Base-by-base conservation (phyloP, 2,113 vertebrate genomes). In the Sturnira hondurensis region DNA sequence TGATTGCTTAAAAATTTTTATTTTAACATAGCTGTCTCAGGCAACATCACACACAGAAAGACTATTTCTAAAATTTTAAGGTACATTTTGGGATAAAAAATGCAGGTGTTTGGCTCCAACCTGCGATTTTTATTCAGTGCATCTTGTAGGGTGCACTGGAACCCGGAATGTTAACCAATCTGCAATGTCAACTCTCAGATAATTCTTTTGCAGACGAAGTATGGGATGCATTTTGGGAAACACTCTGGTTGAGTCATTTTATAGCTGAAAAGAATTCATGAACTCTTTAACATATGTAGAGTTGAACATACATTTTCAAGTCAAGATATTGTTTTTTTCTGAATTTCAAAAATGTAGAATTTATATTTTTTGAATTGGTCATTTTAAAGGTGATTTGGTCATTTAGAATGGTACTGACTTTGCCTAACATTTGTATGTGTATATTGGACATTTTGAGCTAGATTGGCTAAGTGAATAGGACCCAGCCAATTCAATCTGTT, bases 381-480 rank as follows among this genome's bases (percentile, higher is more conserved):
- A 1, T 77, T 91, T 84, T 88, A 54, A 86, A 94, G 52, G 1
- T 90, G 7, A 94, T 70, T 78, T 26, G 52, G 20, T 85, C n/a
- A 68, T 93, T 89, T 77, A 52, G 20, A 2, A 8, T 74, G 31
- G 31, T 43, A 41, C 2, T 2, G 28, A 38, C 73, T 96, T 91
- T 45, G 24, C 28, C 16, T 78, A 77, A 91, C 5, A 52, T 54
- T 50, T 92, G 8, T 73, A 16, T 74, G 24, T n/a, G 11, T 77
- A 68, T 88, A 3, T 82, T 88, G 36, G 54, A 77, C 45, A 94
- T 87, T 86, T 89, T 80, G 47, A 95, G 36, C 13, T 89, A 85
- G 83, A 52, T n/a, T 76, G 4, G 3, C 26, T 83, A 58, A 7
- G 6, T 50, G 50, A 76, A 38, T 80, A 92, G 3, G 8, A 45